These are phyloP conservation scores for Guaruba guarouba DNA, from an alignment of 2,113 vertebrate species.

Conservation along the genomic window DNA sequence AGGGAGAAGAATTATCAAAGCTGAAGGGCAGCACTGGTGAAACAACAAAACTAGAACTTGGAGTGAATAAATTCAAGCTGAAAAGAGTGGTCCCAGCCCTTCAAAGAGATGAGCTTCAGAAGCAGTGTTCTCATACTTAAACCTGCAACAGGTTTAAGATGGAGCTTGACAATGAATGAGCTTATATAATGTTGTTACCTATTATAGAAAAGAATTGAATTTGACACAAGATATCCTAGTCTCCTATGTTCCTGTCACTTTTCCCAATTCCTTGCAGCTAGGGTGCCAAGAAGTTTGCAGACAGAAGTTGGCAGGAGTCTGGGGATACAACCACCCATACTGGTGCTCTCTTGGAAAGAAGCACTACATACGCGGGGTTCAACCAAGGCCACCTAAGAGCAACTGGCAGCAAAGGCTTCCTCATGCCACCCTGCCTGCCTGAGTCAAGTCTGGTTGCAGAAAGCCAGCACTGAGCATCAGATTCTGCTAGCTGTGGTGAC, in stretches of 20 bases:
- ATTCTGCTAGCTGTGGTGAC: neutral
- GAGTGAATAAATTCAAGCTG: neutral
- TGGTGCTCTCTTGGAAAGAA: neutral
- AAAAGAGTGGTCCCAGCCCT: neutral
- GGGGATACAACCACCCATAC: neutral
- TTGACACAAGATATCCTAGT: neutral
- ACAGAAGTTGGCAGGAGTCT: conserved; percentile 9
- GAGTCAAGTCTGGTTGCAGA: neutral
- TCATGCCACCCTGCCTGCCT: neutral
- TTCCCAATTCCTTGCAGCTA: neutral
- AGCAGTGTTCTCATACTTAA: neutral
- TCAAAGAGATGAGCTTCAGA: neutral
- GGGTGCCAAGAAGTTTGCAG: conserved; percentile 2
- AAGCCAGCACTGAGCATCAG: neutral
- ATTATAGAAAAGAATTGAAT: neutral
- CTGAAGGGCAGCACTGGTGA: neutral
- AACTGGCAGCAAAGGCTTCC: neutral
- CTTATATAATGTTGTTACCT: neutral
- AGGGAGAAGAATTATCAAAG: neutral
- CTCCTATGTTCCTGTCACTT: neutral
- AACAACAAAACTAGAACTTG: neutral
- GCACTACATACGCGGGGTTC: rapidly evolving
- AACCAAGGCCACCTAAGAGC: neutral
- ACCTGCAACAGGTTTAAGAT: neutral
- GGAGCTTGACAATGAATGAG: neutral